These are phyloP conservation scores for Zaprionus lachaisei DNA, from an alignment of 1,140 invertebrate genomes.

Conservation along the genomic window DNA sequence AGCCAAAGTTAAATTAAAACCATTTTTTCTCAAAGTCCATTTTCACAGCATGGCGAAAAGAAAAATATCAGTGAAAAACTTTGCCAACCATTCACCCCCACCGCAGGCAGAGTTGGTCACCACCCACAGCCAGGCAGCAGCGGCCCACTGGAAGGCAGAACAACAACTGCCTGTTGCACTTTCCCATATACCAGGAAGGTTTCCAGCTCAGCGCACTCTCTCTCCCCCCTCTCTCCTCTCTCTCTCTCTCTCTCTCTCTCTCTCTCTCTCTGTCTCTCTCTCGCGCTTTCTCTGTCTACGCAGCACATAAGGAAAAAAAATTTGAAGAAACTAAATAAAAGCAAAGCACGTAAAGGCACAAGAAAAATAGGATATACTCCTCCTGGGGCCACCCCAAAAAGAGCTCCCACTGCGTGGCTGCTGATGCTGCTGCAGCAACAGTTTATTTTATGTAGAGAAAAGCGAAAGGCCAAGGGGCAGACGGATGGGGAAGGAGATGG, in stretches of 20 bases:
- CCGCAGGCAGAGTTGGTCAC: neutral
- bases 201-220: slow-evolving; percentile 29
- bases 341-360: slow-evolving; percentile 50
- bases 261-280: slow-evolving; percentile 3
- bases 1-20: slow-evolving; percentile 77
- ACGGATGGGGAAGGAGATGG: neutral
- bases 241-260: neutral
- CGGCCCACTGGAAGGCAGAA: slow-evolving; percentile 19
- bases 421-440: slow-evolving; percentile 57
- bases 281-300: slow-evolving; percentile 55
- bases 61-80: slow-evolving; percentile 46
- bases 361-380: slow-evolving; percentile 31
- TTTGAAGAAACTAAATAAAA: slow-evolving; percentile 60
- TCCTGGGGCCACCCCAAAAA: slow-evolving; percentile 48
- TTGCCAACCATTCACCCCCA: slow-evolving; percentile 9
- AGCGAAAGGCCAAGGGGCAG: slow-evolving; percentile 12
- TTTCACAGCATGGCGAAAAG: slow-evolving; percentile 17
- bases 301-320: slow-evolving; percentile 48
- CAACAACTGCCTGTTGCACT: slow-evolving; percentile 78
- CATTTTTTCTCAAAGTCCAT: slow-evolving; percentile 54
- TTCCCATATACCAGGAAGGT: slow-evolving; percentile 56
- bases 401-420: slow-evolving; percentile 4
- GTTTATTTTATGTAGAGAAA: slow-evolving; percentile 65
- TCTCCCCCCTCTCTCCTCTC: neutral
- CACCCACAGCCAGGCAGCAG: slow-evolving; percentile 1